Base-by-base conservation (phyloP, 2,113 vertebrate species). In the Eurypyga helias region DNA sequence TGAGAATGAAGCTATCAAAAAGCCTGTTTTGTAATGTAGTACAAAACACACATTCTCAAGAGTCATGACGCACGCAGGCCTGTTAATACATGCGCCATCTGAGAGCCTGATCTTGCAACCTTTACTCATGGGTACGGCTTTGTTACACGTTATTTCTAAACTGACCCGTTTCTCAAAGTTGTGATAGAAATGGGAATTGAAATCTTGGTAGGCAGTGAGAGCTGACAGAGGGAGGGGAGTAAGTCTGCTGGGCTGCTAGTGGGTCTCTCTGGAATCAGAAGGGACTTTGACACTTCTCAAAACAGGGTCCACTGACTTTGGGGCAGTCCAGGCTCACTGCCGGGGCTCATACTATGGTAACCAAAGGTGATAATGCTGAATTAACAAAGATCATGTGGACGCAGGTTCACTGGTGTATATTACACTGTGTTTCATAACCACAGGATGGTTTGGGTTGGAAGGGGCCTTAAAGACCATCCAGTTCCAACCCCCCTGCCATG, bases 291-390 rank as follows among this genome's bases (percentile, higher is more conserved):
- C 13, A 1, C 29, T 46, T 52, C 70, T 67, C 36, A 52, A 29
- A 83, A 10, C 2, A 1, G 49, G 18, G 5, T 31, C 41, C 8
- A 0, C n/a, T 18, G 64, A 16, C 26, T 6, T 3, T 18, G 62
- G 65, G 45, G 17, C 52, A 61, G 66, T 26, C 15, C 45, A 13
- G 54, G 33, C 34, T 57, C 2, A 14, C 34, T 80, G 73, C 49
- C 54, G 18, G 48, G 48, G 17, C 18, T 77, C 7, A 2, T 7
- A 0, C 2, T 1, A 0, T 3, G 25, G 24, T 31, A 17, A 41
- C 29, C 49, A 21, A 29, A 33, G 23, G 4, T 3, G 1, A 2
- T 41, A 36, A 49, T 24, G 46, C 17, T 61, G 41, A 66, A 61
- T 80, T 89, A 29, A 36, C 66, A 13, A n/a, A 17, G 21, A 28